These are phyloP conservation scores for Montipora cactus DNA, from an alignment of 64 coral and sea anemone species.

Conservation along the genomic window DNA sequence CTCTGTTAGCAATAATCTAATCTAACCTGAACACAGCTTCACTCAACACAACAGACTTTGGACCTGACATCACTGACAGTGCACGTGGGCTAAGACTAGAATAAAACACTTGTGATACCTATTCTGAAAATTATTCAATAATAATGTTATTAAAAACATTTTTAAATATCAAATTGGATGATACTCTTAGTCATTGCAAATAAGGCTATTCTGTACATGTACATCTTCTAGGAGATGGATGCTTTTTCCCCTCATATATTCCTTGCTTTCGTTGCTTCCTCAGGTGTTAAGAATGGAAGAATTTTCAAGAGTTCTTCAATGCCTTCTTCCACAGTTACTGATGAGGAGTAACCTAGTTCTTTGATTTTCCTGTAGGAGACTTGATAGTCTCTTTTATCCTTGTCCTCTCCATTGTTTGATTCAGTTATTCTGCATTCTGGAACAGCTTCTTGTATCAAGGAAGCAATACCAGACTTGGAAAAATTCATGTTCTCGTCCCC, in stretches of 20 bases:
- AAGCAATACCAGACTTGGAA: conserved; percentile 82
- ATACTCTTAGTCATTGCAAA: too few relatives aligned
- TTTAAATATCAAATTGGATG: too few relatives aligned
- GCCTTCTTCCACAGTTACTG: conserved; percentile 76
- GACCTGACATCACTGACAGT: too few relatives aligned
- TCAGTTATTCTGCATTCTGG: conserved; percentile 82
- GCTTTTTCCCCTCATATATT: conserved; percentile 46
- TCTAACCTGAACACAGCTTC: too few relatives aligned
- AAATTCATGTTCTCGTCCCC: conserved; percentile 95
- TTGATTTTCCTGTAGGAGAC: conserved; percentile 89
- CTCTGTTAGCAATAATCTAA: too few relatives aligned
- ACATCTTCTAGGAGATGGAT: too few relatives aligned
- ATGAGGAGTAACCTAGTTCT: conserved; percentile 74
- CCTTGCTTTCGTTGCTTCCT: conserved; percentile 82
- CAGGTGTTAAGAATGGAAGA: conserved; percentile 73
- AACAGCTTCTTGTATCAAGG: conserved; percentile 73
- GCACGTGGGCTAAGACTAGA: too few relatives aligned
- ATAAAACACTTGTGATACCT: too few relatives aligned
- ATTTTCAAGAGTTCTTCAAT: conserved; percentile 88
- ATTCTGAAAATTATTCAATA: too few relatives aligned
- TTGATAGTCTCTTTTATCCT: conserved; percentile 95
- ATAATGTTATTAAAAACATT: too few relatives aligned
- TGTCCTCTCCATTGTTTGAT: conserved; percentile 82
- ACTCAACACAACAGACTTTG: too few relatives aligned
- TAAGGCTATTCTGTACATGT: not conserved